These are phyloP conservation scores for Propithecus perrieri DNA, from an alignment of 2,797 vertebrate genomes.

Conservation along the genomic window DNA sequence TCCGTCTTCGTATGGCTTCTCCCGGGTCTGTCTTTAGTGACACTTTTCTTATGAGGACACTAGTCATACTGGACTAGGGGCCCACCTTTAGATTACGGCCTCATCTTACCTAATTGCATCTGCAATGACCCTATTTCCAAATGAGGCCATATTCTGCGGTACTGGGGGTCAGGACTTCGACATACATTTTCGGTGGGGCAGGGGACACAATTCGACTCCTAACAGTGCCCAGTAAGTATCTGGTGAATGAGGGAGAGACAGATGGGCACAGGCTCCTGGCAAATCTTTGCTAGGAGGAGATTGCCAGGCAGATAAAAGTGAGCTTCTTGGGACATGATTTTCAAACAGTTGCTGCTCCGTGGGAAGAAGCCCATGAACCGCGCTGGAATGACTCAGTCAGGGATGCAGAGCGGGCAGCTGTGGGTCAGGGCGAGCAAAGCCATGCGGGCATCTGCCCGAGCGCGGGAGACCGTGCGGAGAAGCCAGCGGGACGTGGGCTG, in stretches of 20 bases:
- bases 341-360: neutral
- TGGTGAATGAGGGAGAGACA: neutral
- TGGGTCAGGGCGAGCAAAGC: neutral
- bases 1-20: neutral
- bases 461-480: rapidly evolving
- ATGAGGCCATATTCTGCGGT: neutral
- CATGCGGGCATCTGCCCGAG: rapidly evolving
- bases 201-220: neutral
- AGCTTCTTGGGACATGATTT: neutral
- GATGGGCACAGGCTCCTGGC: neutral
- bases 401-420: neutral
- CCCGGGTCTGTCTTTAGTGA: no score
- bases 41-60: neutral
- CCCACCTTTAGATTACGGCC: neutral
- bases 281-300: neutral
- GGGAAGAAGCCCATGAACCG: neutral
- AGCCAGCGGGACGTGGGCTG: rapidly evolving
- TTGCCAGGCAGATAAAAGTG: neutral
- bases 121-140: neutral
- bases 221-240: neutral
- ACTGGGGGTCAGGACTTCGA: neutral
- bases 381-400: rapidly evolving
- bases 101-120: neutral
- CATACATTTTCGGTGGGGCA: neutral
- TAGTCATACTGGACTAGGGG: neutral